phyloP scores from a whole-genome alignment of 2,113 vertebrate species.

The Percopsis transmontana region DNA sequence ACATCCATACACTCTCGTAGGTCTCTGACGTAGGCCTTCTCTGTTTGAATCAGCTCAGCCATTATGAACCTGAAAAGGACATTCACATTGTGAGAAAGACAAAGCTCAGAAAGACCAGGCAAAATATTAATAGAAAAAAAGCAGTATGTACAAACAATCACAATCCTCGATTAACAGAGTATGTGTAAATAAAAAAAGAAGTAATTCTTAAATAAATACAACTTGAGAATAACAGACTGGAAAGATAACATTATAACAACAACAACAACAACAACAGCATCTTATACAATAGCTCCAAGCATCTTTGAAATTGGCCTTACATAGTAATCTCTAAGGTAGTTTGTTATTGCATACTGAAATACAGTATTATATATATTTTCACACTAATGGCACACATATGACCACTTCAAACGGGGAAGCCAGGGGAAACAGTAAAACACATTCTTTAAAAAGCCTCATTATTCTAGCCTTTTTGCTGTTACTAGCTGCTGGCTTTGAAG shows the following conservation, averaged over 20 bases:
- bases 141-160: too few relatives aligned
- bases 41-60: conserved; percentile 98
- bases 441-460: background rate
- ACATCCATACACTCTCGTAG: conserved; percentile 98
- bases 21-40: conserved; percentile 97
- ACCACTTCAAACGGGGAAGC: conserved; percentile 2
- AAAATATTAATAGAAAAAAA: background rate
- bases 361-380: background rate
- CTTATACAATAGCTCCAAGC: background rate
- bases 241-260: too few relatives aligned
- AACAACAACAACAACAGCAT: too few relatives aligned
- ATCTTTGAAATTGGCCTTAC: background rate
- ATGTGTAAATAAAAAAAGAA: background rate
- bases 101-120: background rate
- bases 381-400: background rate
- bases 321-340: background rate
- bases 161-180: too few relatives aligned
- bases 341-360: background rate
- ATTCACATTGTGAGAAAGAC: background rate
- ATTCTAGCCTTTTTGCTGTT: background rate
- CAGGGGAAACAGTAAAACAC: background rate
- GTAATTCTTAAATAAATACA: background rate
- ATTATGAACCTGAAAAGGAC: conserved; percentile 91
- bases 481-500: conserved; percentile 1
- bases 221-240: too few relatives aligned